Evolutionary conservation across 2,113 vertebrate genomes (phyloP).

Genomic region (Mustelus asterias): DNA sequence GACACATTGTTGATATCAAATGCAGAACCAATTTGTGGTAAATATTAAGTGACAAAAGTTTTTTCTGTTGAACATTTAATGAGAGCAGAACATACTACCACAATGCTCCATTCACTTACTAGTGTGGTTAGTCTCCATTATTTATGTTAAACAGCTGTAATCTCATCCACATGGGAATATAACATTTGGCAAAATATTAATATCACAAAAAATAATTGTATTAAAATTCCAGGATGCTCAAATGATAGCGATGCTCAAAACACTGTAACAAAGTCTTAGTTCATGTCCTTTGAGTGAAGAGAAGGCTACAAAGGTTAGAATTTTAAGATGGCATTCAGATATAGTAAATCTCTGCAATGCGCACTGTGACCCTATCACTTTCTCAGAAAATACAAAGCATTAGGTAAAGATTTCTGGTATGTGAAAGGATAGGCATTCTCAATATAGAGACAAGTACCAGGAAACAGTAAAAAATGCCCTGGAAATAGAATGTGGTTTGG

Average conservation of each 20-base stretch:
- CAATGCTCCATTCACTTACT: neutral
- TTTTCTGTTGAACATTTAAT: neutral
- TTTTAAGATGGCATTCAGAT: neutral
- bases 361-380: neutral
- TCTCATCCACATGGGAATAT: slow-evolving; percentile 15
- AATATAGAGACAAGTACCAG: neutral
- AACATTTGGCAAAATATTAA: neutral
- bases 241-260: neutral
- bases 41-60: neutral
- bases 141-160: neutral
- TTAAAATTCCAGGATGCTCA: neutral
- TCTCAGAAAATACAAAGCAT: neutral
- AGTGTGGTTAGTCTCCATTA: neutral
- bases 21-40: neutral
- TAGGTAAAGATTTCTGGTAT: neutral
- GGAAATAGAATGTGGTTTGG: neutral
- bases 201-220: neutral
- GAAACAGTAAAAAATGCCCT: neutral
- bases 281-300: neutral
- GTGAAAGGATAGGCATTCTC: neutral
- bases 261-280: neutral
- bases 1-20: neutral
- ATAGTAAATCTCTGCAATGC: neutral
- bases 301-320: neutral
- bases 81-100: neutral